Evolutionary conservation across 92 coral and sea anemone genomes (phyloP), one percentile per base, ranked within the genome.

Genomic region (Phenganax subtilis): DNA sequence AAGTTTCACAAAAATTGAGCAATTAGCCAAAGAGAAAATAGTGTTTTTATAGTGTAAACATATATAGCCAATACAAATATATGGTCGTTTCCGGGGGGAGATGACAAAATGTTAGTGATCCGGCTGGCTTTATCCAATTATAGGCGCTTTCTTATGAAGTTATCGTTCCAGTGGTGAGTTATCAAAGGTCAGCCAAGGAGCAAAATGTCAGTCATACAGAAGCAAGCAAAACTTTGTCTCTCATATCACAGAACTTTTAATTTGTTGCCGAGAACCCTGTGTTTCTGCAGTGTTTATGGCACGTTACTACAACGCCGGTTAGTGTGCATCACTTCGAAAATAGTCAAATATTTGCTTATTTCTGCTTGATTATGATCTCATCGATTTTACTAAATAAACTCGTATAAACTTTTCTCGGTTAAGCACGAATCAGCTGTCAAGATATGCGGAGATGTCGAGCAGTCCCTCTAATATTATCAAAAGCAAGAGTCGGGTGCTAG

Each of bases 401-500:
- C 9, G 11, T 66, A 15, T 66, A 28, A 25, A 10, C 25, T 20
- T 44, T 28, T 68, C 47, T 28, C 11, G 73, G 31, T 68, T 68
- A 6, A 68, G 54, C 47, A 6, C 14, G 1, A 44, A 68, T 68
- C 73, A 68, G 37, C 6, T 54, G 37, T 30, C 54, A 28, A 30
- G 73, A 29, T 68, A 57, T 55, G 80, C 53, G 8, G 54, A 51
- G 4, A n/a, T 3, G 25, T 20, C 81, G 12, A 59, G 55, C 69
- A 54, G 14, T 12, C 9, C 14, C 44, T 28, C 66, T 6, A 76
- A 57, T 57, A 85, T 73, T 63, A 28, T 93, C 61, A 86, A 66
- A 59, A 91, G 97, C 78, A 89, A 89, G 81, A 82, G 80, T 61
- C 89, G 88, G 20, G 89, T 86, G 77, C 88, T 90, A 30, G 81